A percentile compares a stretch with the other conserved stretches of the same genome.
These are phyloP conservation scores for Blastobasis adustella DNA, from an alignment of 2,888 invertebrate genomes.

Conservation along the genomic window DNA sequence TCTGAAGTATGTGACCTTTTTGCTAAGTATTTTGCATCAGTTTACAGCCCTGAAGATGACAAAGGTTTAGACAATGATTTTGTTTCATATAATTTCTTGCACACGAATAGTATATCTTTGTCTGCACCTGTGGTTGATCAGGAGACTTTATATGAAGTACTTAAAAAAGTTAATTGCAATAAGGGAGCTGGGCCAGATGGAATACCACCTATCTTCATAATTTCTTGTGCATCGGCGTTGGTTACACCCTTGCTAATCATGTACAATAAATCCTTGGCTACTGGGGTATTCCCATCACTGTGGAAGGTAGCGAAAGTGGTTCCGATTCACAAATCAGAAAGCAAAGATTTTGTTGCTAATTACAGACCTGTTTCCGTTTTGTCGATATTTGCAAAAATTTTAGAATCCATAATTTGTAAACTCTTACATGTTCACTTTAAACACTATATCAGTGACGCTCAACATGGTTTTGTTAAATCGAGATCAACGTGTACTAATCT, in stretches of 20 bases:
- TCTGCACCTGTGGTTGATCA: background rate
- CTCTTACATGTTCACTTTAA: constrained; percentile 3
- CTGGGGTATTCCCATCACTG: constrained; percentile 8
- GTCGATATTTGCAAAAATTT: constrained; percentile 8
- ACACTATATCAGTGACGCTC: background rate
- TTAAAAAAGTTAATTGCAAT: background rate
- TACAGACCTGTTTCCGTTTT: constrained; percentile 6
- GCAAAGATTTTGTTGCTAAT: background rate
- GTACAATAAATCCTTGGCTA: constrained; percentile 10
- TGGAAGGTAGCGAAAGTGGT: constrained; percentile 14
- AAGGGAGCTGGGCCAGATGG: constrained; percentile 11
- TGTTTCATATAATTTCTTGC: background rate
- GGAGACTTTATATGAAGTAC: background rate
- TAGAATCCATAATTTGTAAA: constrained; percentile 11
- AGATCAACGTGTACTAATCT: constrained; percentile 12
- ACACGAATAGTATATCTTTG: background rate
- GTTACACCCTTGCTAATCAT: constrained; percentile 5
- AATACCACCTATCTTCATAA: constrained; percentile 10
- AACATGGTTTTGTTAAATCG: constrained; percentile 10
- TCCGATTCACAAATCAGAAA: constrained; percentile 9
- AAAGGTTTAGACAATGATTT: background rate
- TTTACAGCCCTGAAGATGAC: constrained; percentile 5
- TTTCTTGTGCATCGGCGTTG: constrained; percentile 3
- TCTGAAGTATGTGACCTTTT: constrained; percentile 2
- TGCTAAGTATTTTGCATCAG: background rate